A percentile compares a stretch with the other conserved stretches of the same genome.
phyloP scores from a whole-genome alignment of 2,888 invertebrate species.

The Julus scandinavius region DNA sequence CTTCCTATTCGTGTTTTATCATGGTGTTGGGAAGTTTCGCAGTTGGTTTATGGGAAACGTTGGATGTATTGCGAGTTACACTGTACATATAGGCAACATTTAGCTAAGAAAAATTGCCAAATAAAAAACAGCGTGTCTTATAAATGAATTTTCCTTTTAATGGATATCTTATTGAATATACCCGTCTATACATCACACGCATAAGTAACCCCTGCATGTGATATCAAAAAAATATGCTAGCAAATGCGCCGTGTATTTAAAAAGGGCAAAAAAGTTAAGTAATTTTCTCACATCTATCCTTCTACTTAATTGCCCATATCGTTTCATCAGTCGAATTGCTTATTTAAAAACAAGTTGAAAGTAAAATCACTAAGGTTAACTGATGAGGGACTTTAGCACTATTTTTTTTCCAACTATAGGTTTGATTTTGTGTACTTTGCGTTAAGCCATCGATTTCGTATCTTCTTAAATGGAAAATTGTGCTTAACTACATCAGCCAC shows the following conservation, averaged over 20 bases:
- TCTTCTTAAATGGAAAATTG: slow-evolving; percentile 27
- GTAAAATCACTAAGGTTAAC: slow-evolving; percentile 21
- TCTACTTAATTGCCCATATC: slow-evolving; percentile 7
- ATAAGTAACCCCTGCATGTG: neutral
- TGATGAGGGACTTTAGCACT: slow-evolving; percentile 15
- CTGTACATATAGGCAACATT: neutral
- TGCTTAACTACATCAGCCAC: neutral
- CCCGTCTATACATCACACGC: neutral
- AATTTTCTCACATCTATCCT: slow-evolving; percentile 26
- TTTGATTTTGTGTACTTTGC: slow-evolving; percentile 1
- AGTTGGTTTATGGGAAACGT: neutral
- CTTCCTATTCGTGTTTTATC: slow-evolving; percentile 26
- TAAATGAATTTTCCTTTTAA: slow-evolving; percentile 10
- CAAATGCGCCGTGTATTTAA: neutral
- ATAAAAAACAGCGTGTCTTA: slow-evolving; percentile 4
- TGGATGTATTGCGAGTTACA: neutral
- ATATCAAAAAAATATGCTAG: neutral
- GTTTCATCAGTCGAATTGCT: neutral
- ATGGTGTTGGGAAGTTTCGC: neutral
- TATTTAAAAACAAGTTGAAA: slow-evolving; percentile 29
- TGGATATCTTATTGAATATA: slow-evolving; percentile 38
- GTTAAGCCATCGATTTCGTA: slow-evolving; percentile 4
- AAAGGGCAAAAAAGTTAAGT: slow-evolving; percentile 30
- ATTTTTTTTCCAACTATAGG: neutral
- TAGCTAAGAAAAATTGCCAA: neutral